A percentile compares a stretch with the other conserved stretches of the same genome.
phyloP scores from a whole-genome alignment of 2,888 invertebrate genomes.

The Coleophora flavipennella region DNA sequence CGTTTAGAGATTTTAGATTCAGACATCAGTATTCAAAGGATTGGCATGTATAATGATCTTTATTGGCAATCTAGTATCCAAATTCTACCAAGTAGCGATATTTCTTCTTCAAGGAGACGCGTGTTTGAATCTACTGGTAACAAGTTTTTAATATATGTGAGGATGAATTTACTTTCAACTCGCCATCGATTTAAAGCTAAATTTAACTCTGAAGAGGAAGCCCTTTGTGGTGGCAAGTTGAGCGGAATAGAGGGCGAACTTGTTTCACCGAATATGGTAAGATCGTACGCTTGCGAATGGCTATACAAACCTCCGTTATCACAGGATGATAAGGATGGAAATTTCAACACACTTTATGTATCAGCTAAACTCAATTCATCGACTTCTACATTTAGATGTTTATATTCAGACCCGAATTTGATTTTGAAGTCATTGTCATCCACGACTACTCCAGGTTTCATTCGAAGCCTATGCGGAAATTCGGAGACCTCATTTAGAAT shows the following conservation, averaged over 20 bases:
- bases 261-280: conserved; percentile 33
- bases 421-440: conserved; percentile 21
- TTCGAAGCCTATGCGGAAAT: conserved; percentile 33
- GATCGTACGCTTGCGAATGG: conserved; percentile 49
- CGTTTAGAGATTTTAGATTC: conserved; percentile 69
- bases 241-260: conserved; percentile 33
- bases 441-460: conserved; percentile 12
- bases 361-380: conserved; percentile 35
- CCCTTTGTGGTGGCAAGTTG: conserved; percentile 48
- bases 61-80: conserved; percentile 49
- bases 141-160: conserved; percentile 74
- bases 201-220: conserved; percentile 75
- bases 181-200: conserved; percentile 80
- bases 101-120: conserved; percentile 17
- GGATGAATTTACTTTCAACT: conserved; percentile 50
- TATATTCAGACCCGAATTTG: conserved; percentile 34
- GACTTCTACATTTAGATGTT: conserved; percentile 26
- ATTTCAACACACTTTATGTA: conserved; percentile 38
- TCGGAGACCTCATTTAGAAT: conserved; percentile 31
- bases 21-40: conserved; percentile 37
- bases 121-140: conserved; percentile 77
- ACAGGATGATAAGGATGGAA: no score
- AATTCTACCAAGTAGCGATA: conserved; percentile 28
- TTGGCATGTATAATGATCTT: conserved; percentile 72
- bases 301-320: conserved; percentile 9